Percentiles rank a stretch among this genome's conserved stretches.
Evolutionary conservation across 2,113 vertebrate genomes (phyloP).

Genomic region (Suricata suricatta): DNA sequence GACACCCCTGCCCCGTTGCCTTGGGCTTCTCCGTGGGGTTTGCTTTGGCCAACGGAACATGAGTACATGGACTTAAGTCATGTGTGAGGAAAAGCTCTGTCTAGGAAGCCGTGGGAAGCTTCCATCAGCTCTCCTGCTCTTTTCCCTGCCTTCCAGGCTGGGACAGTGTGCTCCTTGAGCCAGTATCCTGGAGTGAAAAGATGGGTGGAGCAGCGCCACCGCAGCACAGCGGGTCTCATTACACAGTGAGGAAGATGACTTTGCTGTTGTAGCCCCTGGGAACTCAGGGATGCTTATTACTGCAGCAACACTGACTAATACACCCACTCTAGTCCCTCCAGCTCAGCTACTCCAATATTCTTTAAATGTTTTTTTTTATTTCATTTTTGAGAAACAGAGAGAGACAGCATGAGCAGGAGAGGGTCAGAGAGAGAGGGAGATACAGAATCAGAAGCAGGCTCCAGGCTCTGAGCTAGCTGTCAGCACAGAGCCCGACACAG

Average conservation of each 20-base stretch:
- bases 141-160: not conserved
- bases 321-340: not conserved
- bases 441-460: too few species aligned
- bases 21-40: not conserved
- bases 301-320: not conserved
- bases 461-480: too few species aligned
- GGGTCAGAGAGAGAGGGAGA: too few species aligned
- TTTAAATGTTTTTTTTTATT: too few species aligned
- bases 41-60: not conserved
- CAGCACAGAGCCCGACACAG: too few species aligned
- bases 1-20: rapidly evolving
- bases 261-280: not conserved
- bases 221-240: not conserved
- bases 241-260: not conserved
- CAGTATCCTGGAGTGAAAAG: not conserved
- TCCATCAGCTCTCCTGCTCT: not conserved
- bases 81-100: not conserved
- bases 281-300: not conserved
- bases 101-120: too few species aligned
- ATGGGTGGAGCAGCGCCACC: not conserved
- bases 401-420: too few species aligned
- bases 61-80: rapidly evolving
- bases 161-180: not conserved
- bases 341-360: not conserved
- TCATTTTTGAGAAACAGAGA: too few species aligned